phyloP scores from a whole-genome alignment of 1,140 invertebrate species.

The Popillia japonica region DNA sequence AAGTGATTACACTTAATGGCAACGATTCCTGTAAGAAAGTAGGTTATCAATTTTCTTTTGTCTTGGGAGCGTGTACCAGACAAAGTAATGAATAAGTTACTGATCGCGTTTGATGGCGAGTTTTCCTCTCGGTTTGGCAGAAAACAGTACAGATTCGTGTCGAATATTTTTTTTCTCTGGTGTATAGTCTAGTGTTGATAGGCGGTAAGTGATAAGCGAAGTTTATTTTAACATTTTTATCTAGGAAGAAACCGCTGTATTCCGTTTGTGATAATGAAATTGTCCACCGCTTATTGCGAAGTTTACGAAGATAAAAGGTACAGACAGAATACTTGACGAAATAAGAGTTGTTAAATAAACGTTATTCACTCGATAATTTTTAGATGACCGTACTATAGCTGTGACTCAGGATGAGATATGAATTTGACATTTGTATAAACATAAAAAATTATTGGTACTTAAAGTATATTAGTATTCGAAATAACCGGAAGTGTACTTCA shows the following conservation, averaged over 20 bases:
- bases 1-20: conserved; percentile 18
- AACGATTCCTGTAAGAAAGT: conserved; percentile 1
- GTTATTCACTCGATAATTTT: no score
- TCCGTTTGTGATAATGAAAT: neutral
- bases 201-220: neutral
- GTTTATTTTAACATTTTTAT: neutral
- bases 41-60: conserved; percentile 14
- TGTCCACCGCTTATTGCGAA: neutral
- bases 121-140: neutral
- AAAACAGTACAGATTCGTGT: neutral
- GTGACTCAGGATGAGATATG: no score
- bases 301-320: no score
- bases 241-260: neutral
- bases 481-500: no score
- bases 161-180: neutral
- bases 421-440: no score
- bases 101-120: neutral
- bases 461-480: no score
- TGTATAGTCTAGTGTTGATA: no score
- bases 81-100: conserved; percentile 11
- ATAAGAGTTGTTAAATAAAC: no score
- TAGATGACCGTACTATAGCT: no score
- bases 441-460: no score
- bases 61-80: neutral
- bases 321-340: no score